Base-by-base conservation (phyloP, 2,888 invertebrate species). In the Agelastica alni region DNA sequence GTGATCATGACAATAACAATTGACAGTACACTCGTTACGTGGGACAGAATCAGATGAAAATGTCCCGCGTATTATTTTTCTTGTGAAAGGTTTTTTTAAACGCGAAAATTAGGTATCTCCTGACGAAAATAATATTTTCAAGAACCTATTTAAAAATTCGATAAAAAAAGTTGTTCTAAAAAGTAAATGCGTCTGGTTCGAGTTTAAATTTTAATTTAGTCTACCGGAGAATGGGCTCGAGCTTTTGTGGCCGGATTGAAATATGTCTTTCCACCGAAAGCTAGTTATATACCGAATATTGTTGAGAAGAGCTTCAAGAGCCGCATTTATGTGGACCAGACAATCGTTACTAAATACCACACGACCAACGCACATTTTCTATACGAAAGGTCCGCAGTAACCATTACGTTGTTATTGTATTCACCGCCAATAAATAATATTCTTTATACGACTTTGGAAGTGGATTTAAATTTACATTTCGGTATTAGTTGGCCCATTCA, bases 341-440 rank as follows among this genome's bases (percentile, higher is more conserved):
- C 36, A 45, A 10, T 10, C 16, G 31, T 5, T 26, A 12, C 17
- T n/a, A 31, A 13, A 39, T 39, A 41, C 3, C 9, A 36, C 12
- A 26, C 20, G 22, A 16, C 26, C 16, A 34, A 34, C 17, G 18
- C 14, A 13, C 18, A 39, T 7, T 4, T 34, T 26, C 26, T 42
- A 22, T 28, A 43, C 65, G 70, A 68, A 45, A n/a, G n/a, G n/a
- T n/a, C 66, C 48, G 54, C 69, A 70, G 62, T 67, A 66, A 70
- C 75, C 73, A 75, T 75, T 75, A 75, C 73, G 60, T 70, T 67
- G 71, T 75, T 74, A 75, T 75, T 75, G 75, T 75, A 72, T 73
- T 73, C 74, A 64, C 68, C 67, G 73, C 73, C 75, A 74, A 75
- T 75, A 75, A 75, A 75, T 75, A 75, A 75, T 75, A 75, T 75